These are phyloP conservation scores for Vulpes vulpes DNA, from an alignment of 2,113 vertebrate species.

Conservation along the genomic window DNA sequence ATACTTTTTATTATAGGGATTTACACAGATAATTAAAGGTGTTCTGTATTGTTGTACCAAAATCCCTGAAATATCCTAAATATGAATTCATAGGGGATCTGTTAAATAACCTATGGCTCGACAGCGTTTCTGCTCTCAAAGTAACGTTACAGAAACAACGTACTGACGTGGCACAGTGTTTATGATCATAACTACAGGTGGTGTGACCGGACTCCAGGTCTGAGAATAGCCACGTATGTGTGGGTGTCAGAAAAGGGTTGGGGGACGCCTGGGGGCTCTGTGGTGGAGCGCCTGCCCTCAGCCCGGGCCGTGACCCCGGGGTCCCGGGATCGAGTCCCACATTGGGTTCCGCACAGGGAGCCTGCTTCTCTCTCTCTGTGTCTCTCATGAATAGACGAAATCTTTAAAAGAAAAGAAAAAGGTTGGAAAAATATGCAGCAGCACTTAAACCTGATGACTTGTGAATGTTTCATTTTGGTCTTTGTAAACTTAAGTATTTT, in stretches of 20 bases:
- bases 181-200: background rate
- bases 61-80: background rate
- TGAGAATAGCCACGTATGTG: background rate
- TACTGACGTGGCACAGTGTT: background rate
- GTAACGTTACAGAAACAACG: background rate
- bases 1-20: background rate
- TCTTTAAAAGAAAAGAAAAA: too few species aligned
- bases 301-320: too few species aligned
- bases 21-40: background rate
- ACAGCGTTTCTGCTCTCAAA: background rate
- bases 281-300: too few species aligned
- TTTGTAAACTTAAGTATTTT: background rate
- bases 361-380: too few species aligned
- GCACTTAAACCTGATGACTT: background rate
- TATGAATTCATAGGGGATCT: background rate
- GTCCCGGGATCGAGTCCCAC: too few species aligned
- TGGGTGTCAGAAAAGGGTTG: background rate
- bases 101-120: background rate
- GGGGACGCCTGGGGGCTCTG: too few species aligned
- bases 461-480: background rate
- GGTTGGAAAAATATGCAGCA: background rate
- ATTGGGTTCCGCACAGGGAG: too few species aligned
- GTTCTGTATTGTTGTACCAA: background rate
- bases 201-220: background rate
- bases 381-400: too few species aligned